A percentile compares a stretch with the other conserved stretches of the same genome.
phyloP scores from a whole-genome alignment of 2,888 invertebrate species.

The Cephus nigrinus region DNA sequence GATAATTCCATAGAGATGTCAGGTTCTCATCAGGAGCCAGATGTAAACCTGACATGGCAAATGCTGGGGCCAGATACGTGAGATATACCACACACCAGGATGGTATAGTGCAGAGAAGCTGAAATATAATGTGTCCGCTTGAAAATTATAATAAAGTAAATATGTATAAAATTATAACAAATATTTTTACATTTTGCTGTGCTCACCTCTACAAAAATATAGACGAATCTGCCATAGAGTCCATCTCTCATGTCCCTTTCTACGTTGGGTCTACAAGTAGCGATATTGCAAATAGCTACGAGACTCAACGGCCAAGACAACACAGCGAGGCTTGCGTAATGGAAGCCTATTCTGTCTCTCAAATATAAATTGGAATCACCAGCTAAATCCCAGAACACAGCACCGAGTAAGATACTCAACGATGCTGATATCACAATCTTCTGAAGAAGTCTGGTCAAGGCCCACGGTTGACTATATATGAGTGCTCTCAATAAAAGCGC shows the following conservation, averaged over 20 bases:
- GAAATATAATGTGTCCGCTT: constrained; percentile 42
- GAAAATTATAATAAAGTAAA: constrained; percentile 10
- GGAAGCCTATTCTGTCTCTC: constrained; percentile 87
- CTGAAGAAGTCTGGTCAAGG: constrained; percentile 81
- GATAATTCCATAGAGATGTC: constrained; percentile 57
- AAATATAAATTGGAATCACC: constrained; percentile 79
- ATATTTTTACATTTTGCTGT: neutral
- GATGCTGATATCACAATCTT: constrained; percentile 83
- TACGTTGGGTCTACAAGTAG: constrained; percentile 69
- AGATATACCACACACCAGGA: constrained; percentile 84
- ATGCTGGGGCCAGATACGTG: constrained; percentile 88
- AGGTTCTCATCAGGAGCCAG: constrained; percentile 62
- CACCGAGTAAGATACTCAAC: constrained; percentile 85
- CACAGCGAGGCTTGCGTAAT: constrained; percentile 84
- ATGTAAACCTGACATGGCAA: constrained; percentile 88
- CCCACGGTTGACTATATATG: constrained; percentile 87
- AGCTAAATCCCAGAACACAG: constrained; percentile 89
- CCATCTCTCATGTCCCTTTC: constrained; percentile 85
- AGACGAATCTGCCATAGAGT: constrained; percentile 82
- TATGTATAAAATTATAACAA: neutral
- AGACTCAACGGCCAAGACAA: constrained; percentile 79
- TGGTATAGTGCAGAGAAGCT: constrained; percentile 84
- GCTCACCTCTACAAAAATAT: constrained; percentile 82
- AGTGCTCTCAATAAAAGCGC: constrained; percentile 75
- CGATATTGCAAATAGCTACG: constrained; percentile 62